Evolutionary conservation across 2,113 vertebrate genomes (phyloP).

Genomic region (Callorhinus ursinus): DNA sequence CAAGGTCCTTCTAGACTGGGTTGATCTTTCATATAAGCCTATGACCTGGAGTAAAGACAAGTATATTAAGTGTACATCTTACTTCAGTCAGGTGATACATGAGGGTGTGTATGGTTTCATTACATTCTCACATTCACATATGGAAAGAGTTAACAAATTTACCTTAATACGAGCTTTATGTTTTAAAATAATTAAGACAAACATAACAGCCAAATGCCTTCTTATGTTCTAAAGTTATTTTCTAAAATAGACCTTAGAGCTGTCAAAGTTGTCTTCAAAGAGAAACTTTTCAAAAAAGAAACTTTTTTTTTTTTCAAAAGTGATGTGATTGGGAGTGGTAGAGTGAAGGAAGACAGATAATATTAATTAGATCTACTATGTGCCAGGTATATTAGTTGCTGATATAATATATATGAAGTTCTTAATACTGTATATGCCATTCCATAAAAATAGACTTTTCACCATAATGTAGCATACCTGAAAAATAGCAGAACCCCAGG

Average conservation of each 20-base stretch:
- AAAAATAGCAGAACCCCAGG: background rate
- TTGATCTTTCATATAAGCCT: background rate
- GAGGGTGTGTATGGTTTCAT: background rate
- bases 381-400: background rate
- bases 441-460: background rate
- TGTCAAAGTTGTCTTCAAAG: constrained; percentile 10
- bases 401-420: background rate
- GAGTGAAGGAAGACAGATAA: background rate
- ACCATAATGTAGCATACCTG: background rate
- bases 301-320: background rate
- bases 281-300: background rate
- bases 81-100: background rate
- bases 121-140: background rate
- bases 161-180: background rate
- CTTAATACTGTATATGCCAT: background rate
- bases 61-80: background rate
- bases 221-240: background rate
- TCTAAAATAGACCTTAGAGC: constrained; percentile 1
- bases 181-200: constrained; percentile 38
- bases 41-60: background rate
- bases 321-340: background rate
- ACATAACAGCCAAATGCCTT: background rate
- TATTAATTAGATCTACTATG: background rate
- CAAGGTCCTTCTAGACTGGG: background rate
- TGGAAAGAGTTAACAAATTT: background rate